Evolutionary conservation across 2,888 invertebrate species (phyloP).

Genomic region (Ctenicera cuprea): DNA sequence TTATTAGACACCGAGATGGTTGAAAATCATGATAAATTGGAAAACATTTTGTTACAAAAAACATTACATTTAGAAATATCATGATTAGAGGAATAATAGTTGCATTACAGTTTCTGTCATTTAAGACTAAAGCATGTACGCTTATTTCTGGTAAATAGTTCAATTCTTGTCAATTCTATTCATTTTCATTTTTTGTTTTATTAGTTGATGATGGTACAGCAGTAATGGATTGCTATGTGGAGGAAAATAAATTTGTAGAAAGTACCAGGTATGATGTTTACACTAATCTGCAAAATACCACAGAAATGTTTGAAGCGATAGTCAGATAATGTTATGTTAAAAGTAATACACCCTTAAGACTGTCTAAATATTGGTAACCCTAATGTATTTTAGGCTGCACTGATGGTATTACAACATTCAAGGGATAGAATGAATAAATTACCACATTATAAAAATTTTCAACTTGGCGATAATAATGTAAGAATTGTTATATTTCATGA

Average conservation of each 20-base stretch:
- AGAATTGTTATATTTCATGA: constrained; percentile 1
- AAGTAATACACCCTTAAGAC: constrained; percentile 1
- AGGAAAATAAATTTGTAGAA: constrained; percentile 36
- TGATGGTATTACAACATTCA: constrained; percentile 41
- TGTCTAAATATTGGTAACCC: not conserved
- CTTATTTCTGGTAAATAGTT: constrained; percentile 38
- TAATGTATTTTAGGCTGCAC: constrained; percentile 32
- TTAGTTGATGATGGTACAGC: constrained; percentile 49
- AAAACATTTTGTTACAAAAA: constrained; percentile 21
- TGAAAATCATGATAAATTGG: constrained; percentile 13
- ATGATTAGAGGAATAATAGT: constrained; percentile 34
- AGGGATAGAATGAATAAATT: constrained; percentile 28
- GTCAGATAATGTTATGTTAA: not conserved
- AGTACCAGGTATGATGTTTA: constrained; percentile 1
- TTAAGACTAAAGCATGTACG: constrained; percentile 27
- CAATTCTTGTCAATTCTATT: not conserved
- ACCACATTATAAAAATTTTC: constrained; percentile 29
- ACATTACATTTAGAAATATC: constrained; percentile 33
- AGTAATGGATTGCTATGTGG: constrained; percentile 45
- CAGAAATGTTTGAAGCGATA: constrained; percentile 4
- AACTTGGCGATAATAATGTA: constrained; percentile 45
- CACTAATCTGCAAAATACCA: not conserved
- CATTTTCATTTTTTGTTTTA: not conserved
- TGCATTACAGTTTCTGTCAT: constrained; percentile 25
- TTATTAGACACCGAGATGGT: constrained; percentile 30